Evolutionary conservation across 2,888 invertebrate genomes (phyloP).

Genomic region (Ophion obscuratus): DNA sequence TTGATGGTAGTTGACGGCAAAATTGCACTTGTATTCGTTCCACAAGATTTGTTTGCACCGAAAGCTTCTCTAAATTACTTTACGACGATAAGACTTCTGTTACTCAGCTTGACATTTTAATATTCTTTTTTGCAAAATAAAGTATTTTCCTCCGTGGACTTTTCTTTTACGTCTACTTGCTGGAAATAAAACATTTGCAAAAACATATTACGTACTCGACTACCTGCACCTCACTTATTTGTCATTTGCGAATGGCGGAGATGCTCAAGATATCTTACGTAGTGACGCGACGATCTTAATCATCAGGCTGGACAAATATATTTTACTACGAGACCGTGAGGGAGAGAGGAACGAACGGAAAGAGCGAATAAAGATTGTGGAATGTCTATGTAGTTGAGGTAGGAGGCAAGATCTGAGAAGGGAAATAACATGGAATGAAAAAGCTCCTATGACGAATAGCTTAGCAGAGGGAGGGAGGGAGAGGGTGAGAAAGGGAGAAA

Average conservation of each 20-base stretch:
- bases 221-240: background rate
- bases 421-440: constrained; percentile 24
- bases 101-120: background rate
- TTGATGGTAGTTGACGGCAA: background rate
- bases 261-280: background rate
- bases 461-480: background rate
- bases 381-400: background rate
- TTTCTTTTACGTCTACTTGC: background rate
- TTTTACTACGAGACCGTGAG: background rate
- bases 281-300: constrained; percentile 11
- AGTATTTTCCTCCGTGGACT: background rate
- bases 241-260: background rate
- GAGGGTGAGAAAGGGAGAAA: background rate
- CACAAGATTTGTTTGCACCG: background rate
- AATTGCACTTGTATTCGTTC: background rate
- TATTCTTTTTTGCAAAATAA: background rate
- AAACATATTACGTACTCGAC: background rate
- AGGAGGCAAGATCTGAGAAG: background rate
- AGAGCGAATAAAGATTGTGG: background rate
- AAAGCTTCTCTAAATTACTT: background rate
- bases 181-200: background rate
- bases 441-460: background rate
- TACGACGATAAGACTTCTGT: background rate
- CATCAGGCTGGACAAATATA: background rate
- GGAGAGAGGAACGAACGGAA: background rate